Evolutionary conservation across 2,113 vertebrate species (phyloP).

Genomic region (Corvus moneduloides): DNA sequence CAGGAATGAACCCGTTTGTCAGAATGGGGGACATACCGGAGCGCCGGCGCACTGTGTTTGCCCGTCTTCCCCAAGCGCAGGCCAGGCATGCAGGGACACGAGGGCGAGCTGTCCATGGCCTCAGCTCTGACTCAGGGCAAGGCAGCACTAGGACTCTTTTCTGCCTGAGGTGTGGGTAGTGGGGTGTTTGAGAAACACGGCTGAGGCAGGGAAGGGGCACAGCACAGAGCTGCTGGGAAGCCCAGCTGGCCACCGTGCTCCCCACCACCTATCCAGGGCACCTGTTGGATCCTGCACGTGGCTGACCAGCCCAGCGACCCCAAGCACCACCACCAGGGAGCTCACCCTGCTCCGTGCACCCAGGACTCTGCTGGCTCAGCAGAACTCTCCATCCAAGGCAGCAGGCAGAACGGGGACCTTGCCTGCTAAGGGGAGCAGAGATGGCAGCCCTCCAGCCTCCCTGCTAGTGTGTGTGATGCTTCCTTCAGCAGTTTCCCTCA

Average conservation of each 20-base stretch:
- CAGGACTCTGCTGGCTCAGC: accelerated
- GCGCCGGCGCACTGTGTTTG: accelerated
- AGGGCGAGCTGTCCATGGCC: accelerated
- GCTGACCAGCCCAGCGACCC: accelerated
- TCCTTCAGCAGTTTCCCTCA: background rate
- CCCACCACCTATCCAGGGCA: accelerated
- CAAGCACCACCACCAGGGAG: accelerated
- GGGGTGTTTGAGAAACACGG: accelerated
- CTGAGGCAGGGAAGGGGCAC: background rate
- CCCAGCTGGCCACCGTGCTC: accelerated
- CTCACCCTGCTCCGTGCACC: accelerated
- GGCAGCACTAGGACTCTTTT: accelerated
- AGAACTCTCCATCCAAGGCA: accelerated
- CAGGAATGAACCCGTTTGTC: accelerated
- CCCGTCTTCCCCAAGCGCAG: accelerated
- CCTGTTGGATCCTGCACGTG: accelerated
- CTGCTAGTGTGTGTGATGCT: accelerated
- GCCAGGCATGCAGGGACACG: accelerated
- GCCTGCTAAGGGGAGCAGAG: background rate
- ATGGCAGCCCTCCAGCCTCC: background rate
- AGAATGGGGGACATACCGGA: accelerated
- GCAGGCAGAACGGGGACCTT: accelerated
- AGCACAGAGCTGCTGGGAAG: background rate
- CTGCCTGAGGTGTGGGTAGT: background rate
- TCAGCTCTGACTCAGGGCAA: background rate